phyloP scores from a whole-genome alignment of 2,888 invertebrate species.

The Cryptocheilus praepositus region DNA sequence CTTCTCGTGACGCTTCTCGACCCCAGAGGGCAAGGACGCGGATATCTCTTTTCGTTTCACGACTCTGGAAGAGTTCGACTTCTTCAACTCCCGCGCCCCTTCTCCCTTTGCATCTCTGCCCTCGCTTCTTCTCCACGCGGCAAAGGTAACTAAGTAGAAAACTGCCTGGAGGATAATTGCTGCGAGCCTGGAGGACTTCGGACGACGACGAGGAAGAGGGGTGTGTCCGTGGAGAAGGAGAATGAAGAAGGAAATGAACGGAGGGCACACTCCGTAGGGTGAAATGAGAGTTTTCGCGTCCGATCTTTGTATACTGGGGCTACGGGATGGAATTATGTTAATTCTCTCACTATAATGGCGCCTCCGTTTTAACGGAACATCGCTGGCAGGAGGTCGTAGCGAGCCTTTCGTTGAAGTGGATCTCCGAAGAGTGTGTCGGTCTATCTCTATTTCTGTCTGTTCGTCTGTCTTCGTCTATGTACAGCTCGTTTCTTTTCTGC shows the following conservation, averaged over 20 bases:
- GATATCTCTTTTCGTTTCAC: neutral
- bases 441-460: neutral
- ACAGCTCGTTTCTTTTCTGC: too few species aligned
- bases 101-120: neutral
- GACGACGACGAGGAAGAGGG: slow-evolving; percentile 3
- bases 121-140: slow-evolving; percentile 1
- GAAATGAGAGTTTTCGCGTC: neutral
- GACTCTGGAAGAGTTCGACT: slow-evolving; percentile 6
- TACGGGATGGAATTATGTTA: slow-evolving; percentile 50
- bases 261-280: neutral
- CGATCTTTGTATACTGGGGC: slow-evolving; percentile 21
- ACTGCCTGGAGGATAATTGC: slow-evolving; percentile 68
- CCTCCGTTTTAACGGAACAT: slow-evolving; percentile 32
- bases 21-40: slow-evolving; percentile 19
- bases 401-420: neutral
- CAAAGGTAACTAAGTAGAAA: slow-evolving; percentile 65
- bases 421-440: neutral
- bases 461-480: too few species aligned
- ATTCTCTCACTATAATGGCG: slow-evolving; percentile 39
- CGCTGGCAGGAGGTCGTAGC: neutral
- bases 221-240: slow-evolving; percentile 6
- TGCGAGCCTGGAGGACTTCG: slow-evolving; percentile 41
- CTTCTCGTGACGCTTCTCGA: slow-evolving; percentile 24
- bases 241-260: slow-evolving; percentile 21
- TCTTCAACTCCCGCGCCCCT: neutral